Percentiles rank a stretch among this genome's conserved stretches.
Evolutionary conservation across 2,888 invertebrate genomes (phyloP).

Genomic region (Oligia fasciuncula): DNA sequence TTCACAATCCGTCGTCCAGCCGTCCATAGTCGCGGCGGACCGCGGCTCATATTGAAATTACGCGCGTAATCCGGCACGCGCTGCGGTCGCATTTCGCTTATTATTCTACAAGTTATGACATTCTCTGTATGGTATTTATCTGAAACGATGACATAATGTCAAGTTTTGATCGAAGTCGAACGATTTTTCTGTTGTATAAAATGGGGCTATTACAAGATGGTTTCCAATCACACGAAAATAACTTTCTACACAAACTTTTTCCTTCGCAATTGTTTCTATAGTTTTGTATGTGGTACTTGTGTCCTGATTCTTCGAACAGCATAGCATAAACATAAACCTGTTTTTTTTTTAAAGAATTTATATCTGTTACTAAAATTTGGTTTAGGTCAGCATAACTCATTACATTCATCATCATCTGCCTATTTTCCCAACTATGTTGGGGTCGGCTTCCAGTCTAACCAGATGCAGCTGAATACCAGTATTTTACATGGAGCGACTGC

Average conservation of each 20-base stretch:
- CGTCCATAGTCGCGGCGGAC: conserved; percentile 45
- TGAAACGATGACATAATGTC: not conserved
- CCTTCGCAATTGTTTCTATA: not conserved
- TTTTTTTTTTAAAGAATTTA: not conserved
- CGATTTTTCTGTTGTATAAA: not conserved
- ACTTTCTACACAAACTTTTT: not conserved
- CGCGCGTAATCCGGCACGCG: conserved; percentile 53
- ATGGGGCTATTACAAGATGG: not conserved
- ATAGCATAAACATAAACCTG: not conserved
- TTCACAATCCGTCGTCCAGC: conserved; percentile 35
- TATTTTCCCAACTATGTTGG: too few species aligned
- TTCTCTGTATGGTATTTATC: not conserved
- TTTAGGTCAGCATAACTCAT: not conserved
- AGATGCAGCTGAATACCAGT: too few species aligned
- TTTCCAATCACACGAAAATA: not conserved
- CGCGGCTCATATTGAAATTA: conserved; percentile 66
- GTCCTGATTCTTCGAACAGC: too few species aligned
- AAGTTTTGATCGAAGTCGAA: not conserved
- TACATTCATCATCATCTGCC: not conserved
- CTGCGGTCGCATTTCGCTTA: conserved; percentile 47
- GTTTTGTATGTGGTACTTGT: too few species aligned
- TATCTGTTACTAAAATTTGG: not conserved
- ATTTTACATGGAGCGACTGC: too few species aligned
- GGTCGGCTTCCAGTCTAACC: too few species aligned
- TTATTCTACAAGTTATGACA: conserved; percentile 36